Percentiles rank a stretch among this genome's conserved stretches.
Evolutionary conservation across 2,888 invertebrate species (phyloP).

Genomic region (Synanthedon formicaeformis): DNA sequence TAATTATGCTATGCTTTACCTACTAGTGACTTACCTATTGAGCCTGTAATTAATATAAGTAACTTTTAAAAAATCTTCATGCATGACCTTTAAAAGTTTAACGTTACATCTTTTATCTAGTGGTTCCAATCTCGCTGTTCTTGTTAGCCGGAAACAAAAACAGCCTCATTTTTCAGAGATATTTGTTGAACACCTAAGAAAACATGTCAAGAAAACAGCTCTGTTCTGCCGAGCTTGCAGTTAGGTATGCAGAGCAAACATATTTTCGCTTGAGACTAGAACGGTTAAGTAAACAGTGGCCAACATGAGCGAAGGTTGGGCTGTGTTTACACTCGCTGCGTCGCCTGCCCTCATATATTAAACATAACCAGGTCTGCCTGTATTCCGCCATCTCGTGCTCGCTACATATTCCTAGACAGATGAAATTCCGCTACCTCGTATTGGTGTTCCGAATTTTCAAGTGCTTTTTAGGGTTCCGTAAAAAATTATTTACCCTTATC

Average conservation of each 20-base stretch:
- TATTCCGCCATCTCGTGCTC: conserved; percentile 21
- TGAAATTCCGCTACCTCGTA: too few species aligned
- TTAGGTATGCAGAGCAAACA: conserved; percentile 66
- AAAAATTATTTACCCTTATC: too few species aligned
- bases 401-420: too few species aligned
- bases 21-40: too few species aligned
- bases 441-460: too few species aligned
- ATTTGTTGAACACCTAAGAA: conserved; percentile 43
- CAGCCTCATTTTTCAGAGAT: conserved; percentile 7
- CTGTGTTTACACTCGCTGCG: conserved; percentile 61
- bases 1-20: too few species aligned
- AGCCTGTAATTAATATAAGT: too few species aligned
- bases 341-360: conserved; percentile 69
- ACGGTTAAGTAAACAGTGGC: conserved; percentile 60
- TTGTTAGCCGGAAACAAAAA: neutral
- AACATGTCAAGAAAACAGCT: conserved; percentile 39
- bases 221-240: conserved; percentile 32
- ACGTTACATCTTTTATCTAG: too few species aligned
- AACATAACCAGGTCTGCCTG: conserved; percentile 56
- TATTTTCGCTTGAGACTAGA: conserved; percentile 68
- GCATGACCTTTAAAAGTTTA: too few species aligned
- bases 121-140: neutral
- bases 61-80: too few species aligned
- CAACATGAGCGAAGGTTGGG: conserved; percentile 56
- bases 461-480: too few species aligned